A percentile compares a stretch with the other conserved stretches of the same genome.
These are phyloP conservation scores for Macroglossus sobrinus DNA, from an alignment of 2,113 vertebrate genomes.

Conservation along the genomic window DNA sequence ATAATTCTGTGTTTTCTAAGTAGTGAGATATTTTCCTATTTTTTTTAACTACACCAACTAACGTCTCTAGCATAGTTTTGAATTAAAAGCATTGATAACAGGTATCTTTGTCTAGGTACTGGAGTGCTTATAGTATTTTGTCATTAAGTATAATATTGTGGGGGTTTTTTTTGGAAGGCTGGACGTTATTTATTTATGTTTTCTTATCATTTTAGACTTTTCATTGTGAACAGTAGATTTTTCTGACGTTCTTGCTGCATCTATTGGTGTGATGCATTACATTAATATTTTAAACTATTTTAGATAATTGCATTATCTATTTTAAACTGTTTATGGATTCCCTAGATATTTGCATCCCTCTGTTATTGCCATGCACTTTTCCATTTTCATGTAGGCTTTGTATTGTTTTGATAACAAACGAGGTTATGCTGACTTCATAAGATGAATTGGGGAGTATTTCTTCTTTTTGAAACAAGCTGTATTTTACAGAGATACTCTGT, in stretches of 20 bases:
- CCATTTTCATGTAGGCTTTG: neutral
- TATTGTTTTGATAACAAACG: constrained; percentile 1
- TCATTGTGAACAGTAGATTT: neutral
- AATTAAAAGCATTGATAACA: constrained; percentile 6
- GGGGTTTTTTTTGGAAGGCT: neutral
- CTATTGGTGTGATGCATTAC: neutral
- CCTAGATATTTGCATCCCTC: constrained; percentile 15
- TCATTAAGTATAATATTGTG: neutral
- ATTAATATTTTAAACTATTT: neutral
- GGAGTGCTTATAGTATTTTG: constrained; percentile 6
- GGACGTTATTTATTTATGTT: neutral
- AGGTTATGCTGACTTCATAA: neutral
- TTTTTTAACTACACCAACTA: neutral
- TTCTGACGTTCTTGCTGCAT: neutral
- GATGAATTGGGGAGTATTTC: constrained; percentile 14
- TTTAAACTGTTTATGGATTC: constrained; percentile 18
- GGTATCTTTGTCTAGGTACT: neutral
- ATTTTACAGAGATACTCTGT: constrained; percentile 18
- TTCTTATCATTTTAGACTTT: constrained; percentile 27
- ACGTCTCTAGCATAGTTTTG: neutral
- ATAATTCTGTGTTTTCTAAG: constrained; percentile 14
- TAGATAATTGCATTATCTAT: neutral
- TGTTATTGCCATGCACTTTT: neutral
- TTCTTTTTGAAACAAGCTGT: constrained; percentile 20
- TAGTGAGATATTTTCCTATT: neutral